Evolutionary conservation across 2,797 vertebrate genomes (phyloP).

Genomic region (Epinephelus coioides): DNA sequence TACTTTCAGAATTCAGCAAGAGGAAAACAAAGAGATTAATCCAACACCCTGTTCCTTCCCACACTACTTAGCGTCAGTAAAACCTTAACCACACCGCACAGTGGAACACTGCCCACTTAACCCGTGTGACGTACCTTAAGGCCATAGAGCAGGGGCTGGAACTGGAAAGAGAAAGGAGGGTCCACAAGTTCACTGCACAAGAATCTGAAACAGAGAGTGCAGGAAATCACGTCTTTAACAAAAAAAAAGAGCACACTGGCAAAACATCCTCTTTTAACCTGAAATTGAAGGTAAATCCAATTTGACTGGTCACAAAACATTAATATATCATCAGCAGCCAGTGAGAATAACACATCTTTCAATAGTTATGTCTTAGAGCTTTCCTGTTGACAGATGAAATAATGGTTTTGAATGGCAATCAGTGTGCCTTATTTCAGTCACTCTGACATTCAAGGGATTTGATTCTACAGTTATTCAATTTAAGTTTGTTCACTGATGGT

Average conservation of each 20-base stretch:
- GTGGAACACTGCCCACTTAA: slow-evolving; percentile 33
- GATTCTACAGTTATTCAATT: background rate
- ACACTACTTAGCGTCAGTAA: slow-evolving; percentile 64
- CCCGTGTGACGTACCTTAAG: slow-evolving; percentile 80
- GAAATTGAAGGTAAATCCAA: background rate
- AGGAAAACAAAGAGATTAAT: slow-evolving; percentile 58
- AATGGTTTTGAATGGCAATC: background rate
- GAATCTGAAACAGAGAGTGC: slow-evolving; percentile 68
- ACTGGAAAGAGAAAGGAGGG: slow-evolving; percentile 54
- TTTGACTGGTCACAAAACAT: background rate
- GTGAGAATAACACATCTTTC: background rate
- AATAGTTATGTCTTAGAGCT: background rate
- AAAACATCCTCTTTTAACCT: background rate
- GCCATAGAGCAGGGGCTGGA: slow-evolving; percentile 81
- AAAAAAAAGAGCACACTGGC: background rate
- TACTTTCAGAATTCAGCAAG: slow-evolving; percentile 42
- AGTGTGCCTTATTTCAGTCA: background rate
- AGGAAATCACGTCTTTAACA: slow-evolving; percentile 26
- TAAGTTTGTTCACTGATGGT: background rate
- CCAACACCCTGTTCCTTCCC: slow-evolving; percentile 60
- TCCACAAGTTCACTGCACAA: slow-evolving; percentile 61
- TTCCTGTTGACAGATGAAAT: background rate
- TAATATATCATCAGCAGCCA: background rate
- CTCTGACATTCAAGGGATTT: background rate
- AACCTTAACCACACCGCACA: slow-evolving; percentile 33